Evolutionary conservation across 2,797 vertebrate species (phyloP), one percentile per base, ranked within the genome.

Genomic region (Megaceryle alcyon): DNA sequence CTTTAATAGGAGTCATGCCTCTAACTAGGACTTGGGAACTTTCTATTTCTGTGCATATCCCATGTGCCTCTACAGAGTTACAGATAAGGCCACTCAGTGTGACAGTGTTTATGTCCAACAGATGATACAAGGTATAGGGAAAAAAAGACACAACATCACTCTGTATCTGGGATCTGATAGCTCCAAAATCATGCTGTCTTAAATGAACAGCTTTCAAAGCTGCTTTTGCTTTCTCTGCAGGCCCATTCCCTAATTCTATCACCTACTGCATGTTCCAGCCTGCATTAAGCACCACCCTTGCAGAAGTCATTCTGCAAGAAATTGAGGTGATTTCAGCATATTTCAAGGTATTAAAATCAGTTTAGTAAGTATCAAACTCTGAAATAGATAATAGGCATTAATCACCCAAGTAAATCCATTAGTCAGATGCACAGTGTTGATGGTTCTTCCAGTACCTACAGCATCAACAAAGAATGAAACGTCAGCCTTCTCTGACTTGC

Each of bases 321-420:
- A 93, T 43, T 70, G 28, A 65, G 91, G 71, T 84, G 81, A 76
- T 97, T 97, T 94, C 96, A 94, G 97, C 93, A 70, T 94, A 94
- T 96, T 93, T 92, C 84, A 75, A 90, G 79, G 82, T 79, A 86
- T 91, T 93, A 82, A 93, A 76, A 94, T 94, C 46, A 64, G 87
- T 94, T 96, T 76, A 97, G 73, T 69, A 94, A 94, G 94, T 75
- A 94, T 91, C 88, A 93, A 81, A 90, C 84, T 83, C 75, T 81
- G 80, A 90, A 54, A 90, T 39, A 94, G 91, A 94, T 96, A 97
- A 97, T 93, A 93, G 80, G 77, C 91, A 94, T 95, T 98, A 97
- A 97, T 97, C 95, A 97, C 82, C 44, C 63, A 92, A 95, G 93
- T 94, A 96, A 97, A 97, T 78, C 96, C 92, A 97, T 98, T 97